phyloP scores from a whole-genome alignment of 2,888 invertebrate genomes.

The Dynastes grantii region DNA sequence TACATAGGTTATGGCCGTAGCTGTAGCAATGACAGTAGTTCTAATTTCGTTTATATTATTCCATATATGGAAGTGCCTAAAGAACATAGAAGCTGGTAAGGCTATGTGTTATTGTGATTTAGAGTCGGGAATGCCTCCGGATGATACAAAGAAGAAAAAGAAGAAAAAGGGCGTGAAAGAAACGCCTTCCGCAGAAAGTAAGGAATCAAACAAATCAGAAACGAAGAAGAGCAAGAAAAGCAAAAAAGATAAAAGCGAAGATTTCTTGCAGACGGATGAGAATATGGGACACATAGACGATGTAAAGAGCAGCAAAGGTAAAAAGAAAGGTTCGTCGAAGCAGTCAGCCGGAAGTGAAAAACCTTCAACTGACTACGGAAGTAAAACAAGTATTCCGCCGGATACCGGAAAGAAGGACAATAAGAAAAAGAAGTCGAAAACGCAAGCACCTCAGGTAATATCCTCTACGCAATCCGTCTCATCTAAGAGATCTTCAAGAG shows the following conservation, averaged over 20 bases:
- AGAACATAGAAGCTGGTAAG: conserved; percentile 51
- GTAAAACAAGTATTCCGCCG: conserved; percentile 12
- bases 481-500: conserved; percentile 18
- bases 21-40: conserved; percentile 57
- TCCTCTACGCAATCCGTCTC: background rate
- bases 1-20: conserved; percentile 57
- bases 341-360: background rate
- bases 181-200: conserved; percentile 28
- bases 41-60: conserved; percentile 57
- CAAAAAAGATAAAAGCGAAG: conserved; percentile 13
- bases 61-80: conserved; percentile 56
- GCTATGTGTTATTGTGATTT: conserved; percentile 34
- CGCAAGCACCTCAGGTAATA: background rate
- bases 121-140: conserved; percentile 23
- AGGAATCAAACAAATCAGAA: conserved; percentile 2
- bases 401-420: conserved; percentile 1
- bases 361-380: background rate
- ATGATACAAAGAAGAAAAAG: conserved; percentile 11
- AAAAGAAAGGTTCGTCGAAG: conserved; percentile 3
- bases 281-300: background rate
- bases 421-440: conserved; percentile 28
- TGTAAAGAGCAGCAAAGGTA: background rate
- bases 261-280: background rate
- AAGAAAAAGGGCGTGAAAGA: conserved; percentile 1
- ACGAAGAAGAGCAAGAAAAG: conserved; percentile 1